These are phyloP conservation scores for Parazoanthus swiftii DNA, from an alignment of 92 coral and sea anemone species.

Conservation along the genomic window DNA sequence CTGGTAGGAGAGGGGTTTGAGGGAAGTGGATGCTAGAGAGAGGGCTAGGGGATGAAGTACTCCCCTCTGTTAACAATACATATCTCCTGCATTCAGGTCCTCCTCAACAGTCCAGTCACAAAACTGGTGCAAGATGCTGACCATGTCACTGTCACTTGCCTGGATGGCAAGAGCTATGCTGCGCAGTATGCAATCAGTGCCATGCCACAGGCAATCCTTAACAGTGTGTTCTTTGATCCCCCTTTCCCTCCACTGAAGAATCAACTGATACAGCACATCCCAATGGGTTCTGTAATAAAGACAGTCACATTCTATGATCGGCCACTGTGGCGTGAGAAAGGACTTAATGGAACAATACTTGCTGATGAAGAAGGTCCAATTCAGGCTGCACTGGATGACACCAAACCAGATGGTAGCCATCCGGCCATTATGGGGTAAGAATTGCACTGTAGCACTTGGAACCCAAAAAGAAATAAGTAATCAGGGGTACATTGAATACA, in stretches of 20 bases:
- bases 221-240: slow-evolving; percentile 84
- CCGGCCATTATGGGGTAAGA: slow-evolving; percentile 99
- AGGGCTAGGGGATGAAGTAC: too few species aligned
- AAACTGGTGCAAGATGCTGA: slow-evolving; percentile 68
- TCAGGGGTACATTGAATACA: neutral
- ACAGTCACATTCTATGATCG: slow-evolving; percentile 82
- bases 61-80: neutral
- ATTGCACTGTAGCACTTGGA: neutral
- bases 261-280: slow-evolving; percentile 90
- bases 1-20: too few species aligned
- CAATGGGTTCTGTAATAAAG: slow-evolving; percentile 98
- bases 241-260: slow-evolving; percentile 94
- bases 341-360: slow-evolving; percentile 75
- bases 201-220: slow-evolving; percentile 93
- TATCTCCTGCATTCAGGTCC: slow-evolving; percentile 58
- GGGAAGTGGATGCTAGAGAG: too few species aligned
- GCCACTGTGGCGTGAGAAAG: slow-evolving; percentile 89
- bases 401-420: slow-evolving; percentile 94
- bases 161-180: slow-evolving; percentile 81
- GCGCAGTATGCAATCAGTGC: slow-evolving; percentile 92
- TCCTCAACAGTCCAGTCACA: slow-evolving; percentile 81
- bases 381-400: slow-evolving; percentile 88
- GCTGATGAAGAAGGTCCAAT: slow-evolving; percentile 91
- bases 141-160: slow-evolving; percentile 79
- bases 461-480: neutral